These are phyloP conservation scores for Pagrus major DNA, from an alignment of 2,113 vertebrate species.

Conservation along the genomic window DNA sequence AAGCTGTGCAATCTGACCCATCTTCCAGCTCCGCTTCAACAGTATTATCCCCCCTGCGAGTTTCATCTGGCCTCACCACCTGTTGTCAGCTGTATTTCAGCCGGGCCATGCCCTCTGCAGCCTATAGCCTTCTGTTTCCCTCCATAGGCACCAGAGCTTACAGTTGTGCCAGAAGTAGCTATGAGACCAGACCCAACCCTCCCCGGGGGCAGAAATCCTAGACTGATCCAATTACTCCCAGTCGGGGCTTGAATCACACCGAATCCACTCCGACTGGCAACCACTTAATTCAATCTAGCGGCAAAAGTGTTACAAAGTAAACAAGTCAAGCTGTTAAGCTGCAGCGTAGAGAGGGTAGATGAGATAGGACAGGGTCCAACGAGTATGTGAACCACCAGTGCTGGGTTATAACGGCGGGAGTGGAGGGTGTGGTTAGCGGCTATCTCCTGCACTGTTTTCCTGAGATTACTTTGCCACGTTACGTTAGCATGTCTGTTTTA, in stretches of 20 bases:
- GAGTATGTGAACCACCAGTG: not conserved
- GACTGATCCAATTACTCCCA: slow-evolving; percentile 61
- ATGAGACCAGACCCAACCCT: slow-evolving; percentile 31
- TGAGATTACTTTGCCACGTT: not conserved
- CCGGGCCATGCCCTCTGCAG: slow-evolving; percentile 31
- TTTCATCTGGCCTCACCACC: slow-evolving; percentile 80
- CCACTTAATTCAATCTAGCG: slow-evolving; percentile 49
- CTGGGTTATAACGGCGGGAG: not conserved
- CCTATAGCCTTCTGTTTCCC: slow-evolving; percentile 45
- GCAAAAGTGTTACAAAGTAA: slow-evolving; percentile 52
- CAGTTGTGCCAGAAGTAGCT: slow-evolving; percentile 46
- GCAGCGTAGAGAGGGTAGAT: not conserved
- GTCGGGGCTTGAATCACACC: slow-evolving; percentile 41
- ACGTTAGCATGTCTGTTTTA: not conserved
- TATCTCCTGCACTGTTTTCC: not conserved
- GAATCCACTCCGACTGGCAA: slow-evolving; percentile 26
- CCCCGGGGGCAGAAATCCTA: slow-evolving; percentile 50
- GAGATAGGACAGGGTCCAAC: not conserved
- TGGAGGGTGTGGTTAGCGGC: not conserved
- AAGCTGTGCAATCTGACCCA: slow-evolving; percentile 70
- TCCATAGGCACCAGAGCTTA: slow-evolving; percentile 50
- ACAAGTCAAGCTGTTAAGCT: slow-evolving; percentile 55
- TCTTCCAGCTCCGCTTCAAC: slow-evolving; percentile 55
- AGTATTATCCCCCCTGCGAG: slow-evolving; percentile 57
- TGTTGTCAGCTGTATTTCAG: slow-evolving; percentile 77